Percentiles rank a stretch among this genome's conserved stretches.
Conservation (phyloP, 2,888 invertebrate genomes). For the Amphipoea lucens region DNA sequence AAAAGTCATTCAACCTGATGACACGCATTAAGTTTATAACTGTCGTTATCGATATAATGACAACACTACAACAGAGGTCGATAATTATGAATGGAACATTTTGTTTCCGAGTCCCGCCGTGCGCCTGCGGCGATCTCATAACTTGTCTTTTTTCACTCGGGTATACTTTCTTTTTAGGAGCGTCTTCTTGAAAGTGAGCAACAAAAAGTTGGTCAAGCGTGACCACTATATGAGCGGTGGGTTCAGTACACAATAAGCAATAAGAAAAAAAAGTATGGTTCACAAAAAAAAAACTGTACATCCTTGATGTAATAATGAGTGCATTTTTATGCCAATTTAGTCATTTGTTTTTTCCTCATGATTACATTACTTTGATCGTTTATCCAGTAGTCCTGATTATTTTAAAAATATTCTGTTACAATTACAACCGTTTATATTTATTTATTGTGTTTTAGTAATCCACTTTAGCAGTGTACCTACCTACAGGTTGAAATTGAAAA, state of each 20-base stretch:
- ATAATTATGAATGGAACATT: conserved; percentile 88
- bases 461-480: neutral
- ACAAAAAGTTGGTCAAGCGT: conserved; percentile 67
- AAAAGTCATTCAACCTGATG: conserved; percentile 49
- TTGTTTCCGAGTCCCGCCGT: conserved; percentile 80
- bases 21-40: conserved; percentile 54
- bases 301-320: neutral
- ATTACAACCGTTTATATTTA: neutral
- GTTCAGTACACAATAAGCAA: conserved; percentile 10
- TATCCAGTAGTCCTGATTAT: neutral
- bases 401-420: neutral
- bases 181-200: conserved; percentile 85
- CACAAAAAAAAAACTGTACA: neutral
- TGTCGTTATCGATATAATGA: conserved; percentile 73
- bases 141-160: conserved; percentile 79
- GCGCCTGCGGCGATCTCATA: conserved; percentile 79
- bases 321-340: neutral
- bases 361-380: neutral
- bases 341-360: neutral
- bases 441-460: neutral
- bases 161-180: conserved; percentile 84
- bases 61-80: conserved; percentile 80
- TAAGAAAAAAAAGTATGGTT: neutral
- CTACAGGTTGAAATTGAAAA: neutral
- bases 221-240: conserved; percentile 13